Evolutionary conservation across 2,797 vertebrate species (phyloP).

Genomic region (Fringilla coelebs): DNA sequence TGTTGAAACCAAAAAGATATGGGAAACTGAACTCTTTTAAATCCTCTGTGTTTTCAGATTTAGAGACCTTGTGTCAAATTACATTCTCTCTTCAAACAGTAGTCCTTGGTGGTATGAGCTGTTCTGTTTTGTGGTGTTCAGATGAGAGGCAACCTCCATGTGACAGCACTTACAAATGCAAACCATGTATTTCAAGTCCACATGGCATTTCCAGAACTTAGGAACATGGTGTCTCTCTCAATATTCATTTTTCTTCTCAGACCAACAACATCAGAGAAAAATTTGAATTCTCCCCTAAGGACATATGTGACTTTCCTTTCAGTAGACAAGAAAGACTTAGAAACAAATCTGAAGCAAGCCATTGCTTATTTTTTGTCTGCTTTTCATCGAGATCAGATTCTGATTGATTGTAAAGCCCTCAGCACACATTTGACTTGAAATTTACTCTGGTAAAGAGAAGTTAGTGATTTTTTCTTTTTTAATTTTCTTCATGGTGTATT

Average conservation of each 20-base stretch:
- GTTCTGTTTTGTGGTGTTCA: not conserved
- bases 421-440: not conserved
- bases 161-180: slow-evolving; percentile 26
- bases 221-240: not conserved
- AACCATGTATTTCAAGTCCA: not conserved
- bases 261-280: slow-evolving; percentile 23
- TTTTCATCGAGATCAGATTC: not conserved
- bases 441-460: not conserved
- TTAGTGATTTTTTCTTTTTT: not conserved
- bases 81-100: not conserved
- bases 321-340: not conserved
- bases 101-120: not conserved
- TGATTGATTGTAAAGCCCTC: not conserved
- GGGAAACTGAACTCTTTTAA: not conserved
- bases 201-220: not conserved
- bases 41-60: not conserved
- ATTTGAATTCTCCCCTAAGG: slow-evolving; percentile 35
- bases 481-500: not conserved
- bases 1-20: not conserved
- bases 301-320: slow-evolving; percentile 39
- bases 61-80: not conserved
- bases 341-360: not conserved
- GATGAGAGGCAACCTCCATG: not conserved
- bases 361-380: not conserved
- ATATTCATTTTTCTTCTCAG: slow-evolving; percentile 28